Conservation (phyloP, 2,888 invertebrate species). For the Ectemnius continuus region DNA sequence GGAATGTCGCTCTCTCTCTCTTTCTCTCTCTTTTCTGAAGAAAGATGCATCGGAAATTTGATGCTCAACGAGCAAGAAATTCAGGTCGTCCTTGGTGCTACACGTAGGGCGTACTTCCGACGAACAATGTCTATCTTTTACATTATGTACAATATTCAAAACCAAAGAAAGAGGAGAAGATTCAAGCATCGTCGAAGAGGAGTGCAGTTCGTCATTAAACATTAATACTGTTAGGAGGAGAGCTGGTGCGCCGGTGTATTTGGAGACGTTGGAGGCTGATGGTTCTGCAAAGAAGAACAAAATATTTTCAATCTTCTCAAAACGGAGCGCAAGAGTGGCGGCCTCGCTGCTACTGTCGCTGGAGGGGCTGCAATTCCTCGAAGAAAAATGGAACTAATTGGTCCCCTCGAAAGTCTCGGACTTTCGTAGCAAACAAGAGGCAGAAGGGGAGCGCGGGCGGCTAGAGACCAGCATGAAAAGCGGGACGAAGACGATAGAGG, state of each 20-base stretch:
- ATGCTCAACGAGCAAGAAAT: conserved; percentile 45
- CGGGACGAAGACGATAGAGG: conserved; percentile 33
- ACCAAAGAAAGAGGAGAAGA: conserved; percentile 32
- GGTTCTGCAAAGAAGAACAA: background rate
- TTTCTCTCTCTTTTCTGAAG: background rate
- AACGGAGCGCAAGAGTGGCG: conserved; percentile 6
- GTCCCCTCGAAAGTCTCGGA: conserved; percentile 71
- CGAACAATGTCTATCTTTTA: conserved; percentile 42
- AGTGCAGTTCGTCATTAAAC: too few relatives aligned
- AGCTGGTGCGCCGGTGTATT: conserved; percentile 6
- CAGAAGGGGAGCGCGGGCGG: conserved; percentile 15
- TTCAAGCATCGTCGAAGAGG: conserved; percentile 1
- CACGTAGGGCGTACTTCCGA: conserved; percentile 35
- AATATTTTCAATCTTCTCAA: conserved; percentile 9
- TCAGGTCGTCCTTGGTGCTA: conserved; percentile 47
- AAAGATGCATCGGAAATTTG: conserved; percentile 38
- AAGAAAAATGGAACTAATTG: conserved; percentile 77
- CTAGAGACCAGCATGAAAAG: conserved; percentile 43
- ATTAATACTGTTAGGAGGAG: background rate
- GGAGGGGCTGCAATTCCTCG: conserved; percentile 53
- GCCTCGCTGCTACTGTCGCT: conserved; percentile 13
- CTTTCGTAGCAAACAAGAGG: conserved; percentile 72
- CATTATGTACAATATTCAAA: conserved; percentile 22
- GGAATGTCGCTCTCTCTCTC: conserved; percentile 21
- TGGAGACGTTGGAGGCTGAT: background rate